Evolutionary conservation across 2,797 vertebrate genomes (phyloP), one percentile per base, ranked within the genome.

Genomic region (Manis crassicaudata): DNA sequence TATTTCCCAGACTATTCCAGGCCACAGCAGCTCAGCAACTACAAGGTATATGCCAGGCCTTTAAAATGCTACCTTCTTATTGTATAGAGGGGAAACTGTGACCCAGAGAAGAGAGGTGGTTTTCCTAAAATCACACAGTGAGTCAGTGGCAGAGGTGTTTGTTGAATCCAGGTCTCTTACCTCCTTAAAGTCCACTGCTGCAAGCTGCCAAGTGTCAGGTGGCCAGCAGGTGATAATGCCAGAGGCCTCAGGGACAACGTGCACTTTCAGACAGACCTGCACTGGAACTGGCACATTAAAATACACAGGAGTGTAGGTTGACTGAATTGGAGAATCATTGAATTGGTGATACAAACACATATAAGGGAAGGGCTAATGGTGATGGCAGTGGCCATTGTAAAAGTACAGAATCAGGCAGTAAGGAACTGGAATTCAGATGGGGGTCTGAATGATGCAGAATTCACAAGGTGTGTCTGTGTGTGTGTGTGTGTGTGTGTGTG

Each of bases 381-480:
- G 37, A 84, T 18, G 35, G 79, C 79, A 72, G 18, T 54, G 54
- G 40, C 62, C 65, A 62, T 46, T 76, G 63, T 86, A 60, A 94
- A 72, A 77, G 52, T 56, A 63, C 50, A 95, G 88, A 95, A 76
- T 76, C 67, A 68, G 79, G 56, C 67, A 92, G 56, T 84, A 95
- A 70, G 89, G 94, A 89, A 84, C n/a, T 40, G 35, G 65, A 96
- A 96, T 96, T 92, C 92, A 94, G 85, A 88, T 56, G 90, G 95
- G 52, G 52, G 17, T 16, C 68, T 92, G 88, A 96, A 75, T 60
- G 88, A 82, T 85, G 43, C 77, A 88, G 23, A 81, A 96, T 35
- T 90, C 92, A 94, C 92, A 73, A 94, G 72, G 70, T 14, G 35
- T 2, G 27, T 77, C 14, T 32, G 21, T 65, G 46, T 83, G 52